phyloP scores from a whole-genome alignment of 2,888 invertebrate species.

The Macaria liturata region DNA sequence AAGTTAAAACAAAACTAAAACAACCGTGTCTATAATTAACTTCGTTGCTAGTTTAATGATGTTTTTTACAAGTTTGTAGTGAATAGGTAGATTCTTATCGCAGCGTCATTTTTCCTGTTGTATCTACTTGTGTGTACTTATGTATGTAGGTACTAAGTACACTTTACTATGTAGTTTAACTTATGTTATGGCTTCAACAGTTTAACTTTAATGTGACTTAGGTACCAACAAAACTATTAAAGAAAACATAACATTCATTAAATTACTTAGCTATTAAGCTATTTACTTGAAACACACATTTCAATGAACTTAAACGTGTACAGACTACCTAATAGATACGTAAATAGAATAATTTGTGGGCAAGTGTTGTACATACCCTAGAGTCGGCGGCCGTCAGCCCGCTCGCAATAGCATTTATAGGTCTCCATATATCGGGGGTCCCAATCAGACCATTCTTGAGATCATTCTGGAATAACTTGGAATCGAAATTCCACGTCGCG shows the following conservation, averaged over 20 bases:
- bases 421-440: slow-evolving; percentile 88
- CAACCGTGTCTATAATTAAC: slow-evolving; percentile 13
- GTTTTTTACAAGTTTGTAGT: slow-evolving; percentile 8
- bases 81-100: slow-evolving; percentile 18
- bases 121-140: not conserved
- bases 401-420: slow-evolving; percentile 85
- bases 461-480: slow-evolving; percentile 84
- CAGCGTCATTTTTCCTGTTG: slow-evolving; percentile 18
- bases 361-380: slow-evolving; percentile 60
- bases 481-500: slow-evolving; percentile 87
- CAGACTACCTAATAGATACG: too few relatives aligned
- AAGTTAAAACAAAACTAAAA: slow-evolving; percentile 3
- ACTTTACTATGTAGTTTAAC: not conserved
- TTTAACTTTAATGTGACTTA: not conserved
- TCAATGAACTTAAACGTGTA: too few relatives aligned
- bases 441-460: slow-evolving; percentile 83
- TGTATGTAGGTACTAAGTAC: too few relatives aligned
- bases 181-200: not conserved
- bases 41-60: slow-evolving; percentile 3
- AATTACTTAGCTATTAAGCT: too few relatives aligned
- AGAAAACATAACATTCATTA: too few relatives aligned
- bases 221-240: too few relatives aligned
- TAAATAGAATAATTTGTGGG: too few relatives aligned
- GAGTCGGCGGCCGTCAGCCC: slow-evolving; percentile 82
- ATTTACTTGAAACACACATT: too few relatives aligned